These are phyloP conservation scores for Clostera curtula DNA, from an alignment of 2,888 invertebrate genomes.

Conservation along the genomic window DNA sequence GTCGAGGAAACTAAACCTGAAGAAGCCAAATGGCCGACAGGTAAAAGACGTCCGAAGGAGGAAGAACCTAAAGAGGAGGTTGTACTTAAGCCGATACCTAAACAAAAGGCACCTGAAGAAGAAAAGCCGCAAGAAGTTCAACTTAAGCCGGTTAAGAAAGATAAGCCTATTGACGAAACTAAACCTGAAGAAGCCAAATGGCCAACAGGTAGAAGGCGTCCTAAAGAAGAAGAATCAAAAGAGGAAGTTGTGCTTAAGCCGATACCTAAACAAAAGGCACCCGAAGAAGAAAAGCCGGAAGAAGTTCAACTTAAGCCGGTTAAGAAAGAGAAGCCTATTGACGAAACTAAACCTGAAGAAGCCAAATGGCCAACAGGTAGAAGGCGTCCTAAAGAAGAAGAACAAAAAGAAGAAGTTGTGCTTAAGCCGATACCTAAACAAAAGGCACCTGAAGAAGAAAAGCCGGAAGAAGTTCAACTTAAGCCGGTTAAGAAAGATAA, in stretches of 20 bases:
- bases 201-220: slow-evolving; percentile 30
- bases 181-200: slow-evolving; percentile 27
- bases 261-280: slow-evolving; percentile 49
- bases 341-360: slow-evolving; percentile 49
- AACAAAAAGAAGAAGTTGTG: slow-evolving; percentile 42
- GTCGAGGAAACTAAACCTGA: slow-evolving; percentile 30
- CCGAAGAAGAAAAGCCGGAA: slow-evolving; percentile 64
- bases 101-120: slow-evolving; percentile 40
- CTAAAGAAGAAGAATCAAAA: slow-evolving; percentile 37
- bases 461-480: slow-evolving; percentile 53
- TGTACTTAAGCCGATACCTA: slow-evolving; percentile 42
- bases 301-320: slow-evolving; percentile 54
- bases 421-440: slow-evolving; percentile 30
- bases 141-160: slow-evolving; percentile 22
- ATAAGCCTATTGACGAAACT: slow-evolving; percentile 24
- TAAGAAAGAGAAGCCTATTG: slow-evolving; percentile 21
- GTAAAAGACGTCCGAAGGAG: slow-evolving; percentile 31
- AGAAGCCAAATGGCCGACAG: slow-evolving; percentile 31
- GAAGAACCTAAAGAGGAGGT: slow-evolving; percentile 35
- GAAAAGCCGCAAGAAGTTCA: slow-evolving; percentile 42
- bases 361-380: slow-evolving; percentile 21
- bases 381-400: slow-evolving; percentile 31
- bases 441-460: slow-evolving; percentile 32
- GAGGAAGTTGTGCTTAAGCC: slow-evolving; percentile 17
- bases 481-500: slow-evolving; percentile 33